phyloP scores from a whole-genome alignment of 2,113 vertebrate species.

The Origma solitaria region DNA sequence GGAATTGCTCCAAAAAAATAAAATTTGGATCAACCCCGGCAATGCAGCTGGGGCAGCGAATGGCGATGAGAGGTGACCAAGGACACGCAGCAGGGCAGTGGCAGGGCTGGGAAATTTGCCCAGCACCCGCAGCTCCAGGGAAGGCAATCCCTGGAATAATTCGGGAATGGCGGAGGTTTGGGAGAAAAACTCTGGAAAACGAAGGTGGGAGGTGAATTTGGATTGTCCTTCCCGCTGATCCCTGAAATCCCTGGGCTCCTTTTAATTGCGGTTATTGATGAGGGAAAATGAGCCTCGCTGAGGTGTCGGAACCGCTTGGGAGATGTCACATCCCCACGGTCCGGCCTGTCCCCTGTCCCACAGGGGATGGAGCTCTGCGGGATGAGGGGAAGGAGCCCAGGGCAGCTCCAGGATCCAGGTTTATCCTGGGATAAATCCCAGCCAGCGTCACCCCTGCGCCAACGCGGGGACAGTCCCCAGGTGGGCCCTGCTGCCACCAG shows the following conservation, averaged over 20 bases:
- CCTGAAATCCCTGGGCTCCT: not conserved
- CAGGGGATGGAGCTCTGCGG: too few relatives aligned
- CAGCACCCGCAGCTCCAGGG: not conserved
- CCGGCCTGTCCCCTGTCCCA: not conserved
- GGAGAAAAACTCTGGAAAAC: not conserved
- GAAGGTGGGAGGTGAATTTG: not conserved
- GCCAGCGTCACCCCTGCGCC: not conserved
- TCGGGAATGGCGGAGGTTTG: rapidly evolving
- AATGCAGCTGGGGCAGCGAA: rapidly evolving
- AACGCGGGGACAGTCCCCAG: not conserved
- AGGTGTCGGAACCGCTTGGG: not conserved
- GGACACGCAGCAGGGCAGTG: not conserved
- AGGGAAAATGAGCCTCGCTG: not conserved
- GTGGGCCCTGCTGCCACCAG: rapidly evolving
- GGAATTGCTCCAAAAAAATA: not conserved
- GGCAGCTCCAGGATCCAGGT: not conserved
- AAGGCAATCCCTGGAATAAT: not conserved
- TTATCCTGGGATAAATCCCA: not conserved
- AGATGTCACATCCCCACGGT: not conserved
- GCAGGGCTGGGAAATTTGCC: not conserved
- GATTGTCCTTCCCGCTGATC: not conserved
- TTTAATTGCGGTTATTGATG: not conserved
- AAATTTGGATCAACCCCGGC: not conserved
- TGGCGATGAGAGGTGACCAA: not conserved
- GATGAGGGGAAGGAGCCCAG: not conserved